Conservation (phyloP, 2,797 vertebrate species). For the Garrulus glandarius region DNA sequence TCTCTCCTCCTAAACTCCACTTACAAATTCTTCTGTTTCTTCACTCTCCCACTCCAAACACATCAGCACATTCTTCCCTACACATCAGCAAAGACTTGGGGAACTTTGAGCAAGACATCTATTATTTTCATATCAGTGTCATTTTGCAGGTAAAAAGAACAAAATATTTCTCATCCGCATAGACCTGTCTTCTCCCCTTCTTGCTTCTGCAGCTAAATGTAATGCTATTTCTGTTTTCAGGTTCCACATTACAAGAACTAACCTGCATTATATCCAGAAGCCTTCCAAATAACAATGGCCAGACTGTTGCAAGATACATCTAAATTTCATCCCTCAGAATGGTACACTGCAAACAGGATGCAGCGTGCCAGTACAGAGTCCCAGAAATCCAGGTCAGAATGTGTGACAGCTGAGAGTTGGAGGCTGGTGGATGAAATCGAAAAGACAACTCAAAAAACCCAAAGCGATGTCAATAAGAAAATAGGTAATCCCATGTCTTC, state of each 20-base stretch:
- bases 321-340: conserved; percentile 77
- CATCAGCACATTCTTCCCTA: background rate
- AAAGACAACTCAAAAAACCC: conserved; percentile 78
- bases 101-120: background rate
- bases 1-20: background rate
- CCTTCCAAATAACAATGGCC: conserved; percentile 77
- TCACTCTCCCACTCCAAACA: background rate
- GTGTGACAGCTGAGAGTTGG: conserved; percentile 77
- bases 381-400: conserved; percentile 79
- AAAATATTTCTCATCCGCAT: background rate
- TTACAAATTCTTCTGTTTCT: background rate
- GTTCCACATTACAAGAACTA: background rate
- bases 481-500: conserved; percentile 76
- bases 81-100: background rate
- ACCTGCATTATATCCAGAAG: background rate
- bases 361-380: conserved; percentile 72
- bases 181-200: background rate
- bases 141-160: background rate
- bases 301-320: conserved; percentile 62
- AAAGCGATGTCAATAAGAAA: conserved; percentile 81
- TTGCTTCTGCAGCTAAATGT: background rate
- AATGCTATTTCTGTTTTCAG: conserved; percentile 16
- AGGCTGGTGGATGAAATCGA: conserved; percentile 84
- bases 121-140: background rate
- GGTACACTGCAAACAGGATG: conserved; percentile 73